Evolutionary conservation across 1,140 invertebrate species (phyloP), one percentile per base, ranked within the genome.

Genomic region (Neodiprion pinetum): DNA sequence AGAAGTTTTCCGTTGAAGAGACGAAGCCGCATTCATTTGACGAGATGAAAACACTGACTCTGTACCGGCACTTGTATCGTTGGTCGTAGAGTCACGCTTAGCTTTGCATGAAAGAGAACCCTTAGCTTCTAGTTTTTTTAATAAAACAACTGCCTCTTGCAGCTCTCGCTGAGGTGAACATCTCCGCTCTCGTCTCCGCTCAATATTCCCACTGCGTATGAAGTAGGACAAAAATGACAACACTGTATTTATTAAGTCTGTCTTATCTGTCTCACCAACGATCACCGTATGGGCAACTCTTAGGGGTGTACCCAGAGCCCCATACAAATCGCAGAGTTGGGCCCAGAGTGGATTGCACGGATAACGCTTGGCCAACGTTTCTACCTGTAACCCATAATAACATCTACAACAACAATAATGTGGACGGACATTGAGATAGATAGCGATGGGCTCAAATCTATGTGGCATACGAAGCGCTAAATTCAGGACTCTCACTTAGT

Each of bases 301-400:
- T 0, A 92, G 87, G 4, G 96, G 95, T 82, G 91, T 91, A 1
- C 95, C 95, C 28, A 96, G 90, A 72, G 93, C 93, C 14, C 96
- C 96, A 82, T 95, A 95, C 9, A 97, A 86, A 85, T 97, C 95
- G 40, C 92, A 92, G 73, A 97, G 84, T 82, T 97, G 96, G 0
- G 94, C 94, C 96, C 96, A 97, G 0, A 97, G 82, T 0, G 95
- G 95, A 89, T 96, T 97, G 80, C 93, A 94, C 0, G 92, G 90
- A 78, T 87, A 89, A 72, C 80, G 83, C 48, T 79, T 80, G 23
- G 81, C 81, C 61, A 85, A 74, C 70, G 82, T 84, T 11, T 89
- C 83, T 73, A 92, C 87, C 90, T 89, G 73, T 12, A 85, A 84
- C 74, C 28, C 76, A 77, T 53, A 72, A 10, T 74, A 75, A 75